phyloP scores from a whole-genome alignment of 2,113 vertebrate species.

The Rhinopomastus cyanomelas region DNA sequence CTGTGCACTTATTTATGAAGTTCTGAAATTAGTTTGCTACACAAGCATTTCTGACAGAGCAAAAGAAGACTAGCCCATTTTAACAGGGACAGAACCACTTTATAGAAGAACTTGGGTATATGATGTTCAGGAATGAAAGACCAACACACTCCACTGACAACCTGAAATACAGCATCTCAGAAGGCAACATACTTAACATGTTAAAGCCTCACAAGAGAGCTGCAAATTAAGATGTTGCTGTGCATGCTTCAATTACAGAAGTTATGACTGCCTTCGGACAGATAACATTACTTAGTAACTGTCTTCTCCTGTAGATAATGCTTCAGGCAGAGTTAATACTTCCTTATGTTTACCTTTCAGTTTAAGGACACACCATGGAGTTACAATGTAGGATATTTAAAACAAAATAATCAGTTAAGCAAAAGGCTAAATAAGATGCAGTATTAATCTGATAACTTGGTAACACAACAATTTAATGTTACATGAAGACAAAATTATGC shows the following conservation, averaged over 20 bases:
- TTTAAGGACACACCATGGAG: neutral
- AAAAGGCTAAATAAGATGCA: neutral
- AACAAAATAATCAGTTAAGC: neutral
- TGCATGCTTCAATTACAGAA: neutral
- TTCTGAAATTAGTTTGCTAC: neutral
- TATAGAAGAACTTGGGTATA: neutral
- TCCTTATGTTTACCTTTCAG: too few species aligned
- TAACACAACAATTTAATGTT: neutral
- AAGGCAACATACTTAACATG: neutral
- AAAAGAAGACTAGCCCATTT: neutral
- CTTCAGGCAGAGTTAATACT: too few species aligned
- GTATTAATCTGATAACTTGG: neutral
- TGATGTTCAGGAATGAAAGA: neutral
- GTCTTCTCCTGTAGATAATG: neutral
- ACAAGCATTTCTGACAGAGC: neutral
- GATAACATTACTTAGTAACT: neutral
- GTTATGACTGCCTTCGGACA: neutral
- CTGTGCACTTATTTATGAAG: rapidly evolving
- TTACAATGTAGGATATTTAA: neutral
- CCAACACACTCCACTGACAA: neutral
- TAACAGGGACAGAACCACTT: neutral
- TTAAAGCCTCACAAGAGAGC: neutral
- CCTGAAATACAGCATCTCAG: neutral
- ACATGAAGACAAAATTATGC: neutral
- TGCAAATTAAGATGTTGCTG: neutral